phyloP scores from a whole-genome alignment of 2,888 invertebrate species.

The Keiferia lycopersicella region DNA sequence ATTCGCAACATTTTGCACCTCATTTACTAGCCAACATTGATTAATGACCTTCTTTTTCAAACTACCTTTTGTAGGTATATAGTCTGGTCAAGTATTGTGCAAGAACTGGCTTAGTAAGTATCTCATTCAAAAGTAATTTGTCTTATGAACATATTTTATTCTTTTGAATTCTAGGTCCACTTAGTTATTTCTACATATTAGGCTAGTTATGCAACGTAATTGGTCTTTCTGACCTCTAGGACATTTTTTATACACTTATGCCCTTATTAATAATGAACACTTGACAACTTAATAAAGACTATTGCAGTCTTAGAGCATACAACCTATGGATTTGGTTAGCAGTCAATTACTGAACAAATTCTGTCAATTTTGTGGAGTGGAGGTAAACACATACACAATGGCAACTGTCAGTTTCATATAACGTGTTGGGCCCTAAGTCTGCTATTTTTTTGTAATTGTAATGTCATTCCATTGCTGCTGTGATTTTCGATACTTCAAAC shows the following conservation, averaged over 20 bases:
- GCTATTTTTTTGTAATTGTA: too few relatives aligned
- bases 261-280: neutral
- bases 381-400: too few relatives aligned
- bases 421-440: too few relatives aligned
- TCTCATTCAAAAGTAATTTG: slow-evolving; percentile 10
- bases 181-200: slow-evolving; percentile 26
- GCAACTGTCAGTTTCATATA: too few relatives aligned
- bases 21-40: slow-evolving; percentile 53
- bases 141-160: slow-evolving; percentile 14
- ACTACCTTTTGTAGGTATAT: slow-evolving; percentile 5
- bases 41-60: slow-evolving; percentile 42
- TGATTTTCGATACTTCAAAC: too few relatives aligned
- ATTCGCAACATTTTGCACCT: slow-evolving; percentile 56
- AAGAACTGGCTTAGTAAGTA: neutral
- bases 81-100: slow-evolving; percentile 3
- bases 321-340: too few relatives aligned
- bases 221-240: slow-evolving; percentile 6
- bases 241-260: neutral
- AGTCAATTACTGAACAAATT: too few relatives aligned
- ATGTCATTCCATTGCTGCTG: too few relatives aligned
- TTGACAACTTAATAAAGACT: slow-evolving; percentile 20
- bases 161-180: slow-evolving; percentile 20
- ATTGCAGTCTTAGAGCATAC: too few relatives aligned
- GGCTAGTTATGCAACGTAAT: neutral
- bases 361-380: too few relatives aligned